Evolutionary conservation across 1,140 invertebrate species (phyloP).

Genomic region (Tetramorium parvispinum): DNA sequence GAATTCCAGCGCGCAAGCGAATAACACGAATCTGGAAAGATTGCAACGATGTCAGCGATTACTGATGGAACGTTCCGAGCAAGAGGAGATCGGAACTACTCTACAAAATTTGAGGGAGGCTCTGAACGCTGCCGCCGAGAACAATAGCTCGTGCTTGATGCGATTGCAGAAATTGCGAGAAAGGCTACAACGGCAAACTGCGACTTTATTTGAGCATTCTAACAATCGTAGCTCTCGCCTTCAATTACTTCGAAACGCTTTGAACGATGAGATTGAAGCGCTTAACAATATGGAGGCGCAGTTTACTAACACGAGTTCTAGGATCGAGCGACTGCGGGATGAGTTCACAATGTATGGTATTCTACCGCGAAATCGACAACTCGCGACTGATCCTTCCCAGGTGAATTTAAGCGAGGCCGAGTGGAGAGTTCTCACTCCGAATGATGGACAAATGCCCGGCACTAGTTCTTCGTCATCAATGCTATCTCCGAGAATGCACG

Average conservation of each 20-base stretch:
- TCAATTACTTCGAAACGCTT: conserved; percentile 64
- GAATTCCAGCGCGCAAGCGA: conserved; percentile 66
- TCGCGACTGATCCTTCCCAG: conserved; percentile 10
- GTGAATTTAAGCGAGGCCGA: conserved; percentile 37
- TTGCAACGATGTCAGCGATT: conserved; percentile 62
- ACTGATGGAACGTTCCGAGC: conserved; percentile 61
- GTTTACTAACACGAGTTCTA: conserved; percentile 67
- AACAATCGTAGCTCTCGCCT: conserved; percentile 54
- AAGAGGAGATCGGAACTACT: conserved; percentile 55
- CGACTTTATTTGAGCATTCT: conserved; percentile 48
- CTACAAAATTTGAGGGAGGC: conserved; percentile 68
- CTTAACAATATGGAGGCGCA: conserved; percentile 73
- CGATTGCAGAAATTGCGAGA: conserved; percentile 70
- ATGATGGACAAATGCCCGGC: conserved; percentile 46
- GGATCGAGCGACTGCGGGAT: conserved; percentile 71
- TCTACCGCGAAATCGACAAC: conserved; percentile 42
- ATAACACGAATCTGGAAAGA: conserved; percentile 68
- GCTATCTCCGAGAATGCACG: not conserved
- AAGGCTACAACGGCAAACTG: conserved; percentile 63
- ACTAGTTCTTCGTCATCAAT: conserved; percentile 39
- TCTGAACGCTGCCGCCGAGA: conserved; percentile 65
- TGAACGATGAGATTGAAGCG: conserved; percentile 72
- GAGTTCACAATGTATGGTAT: conserved; percentile 58
- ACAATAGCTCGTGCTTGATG: conserved; percentile 68
- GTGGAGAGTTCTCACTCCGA: conserved; percentile 17